These are phyloP conservation scores for Bucco capensis DNA, from an alignment of 2,113 vertebrate genomes.

Conservation along the genomic window DNA sequence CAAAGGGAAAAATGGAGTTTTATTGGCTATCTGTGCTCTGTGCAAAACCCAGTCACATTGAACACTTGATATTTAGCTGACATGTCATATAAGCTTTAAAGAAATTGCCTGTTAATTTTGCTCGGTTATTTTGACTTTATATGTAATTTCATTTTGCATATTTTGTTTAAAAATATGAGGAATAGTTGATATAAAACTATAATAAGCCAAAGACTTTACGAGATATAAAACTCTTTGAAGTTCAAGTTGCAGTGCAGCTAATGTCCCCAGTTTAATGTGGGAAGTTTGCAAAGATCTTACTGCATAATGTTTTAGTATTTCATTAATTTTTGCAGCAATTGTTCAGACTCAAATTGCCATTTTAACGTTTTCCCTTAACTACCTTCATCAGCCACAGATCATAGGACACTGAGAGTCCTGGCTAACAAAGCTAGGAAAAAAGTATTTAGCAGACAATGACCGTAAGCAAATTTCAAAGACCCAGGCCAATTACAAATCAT, in stretches of 20 bases:
- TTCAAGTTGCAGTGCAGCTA: neutral
- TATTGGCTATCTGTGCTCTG: neutral
- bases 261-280: neutral
- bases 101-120: neutral
- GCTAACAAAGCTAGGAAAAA: conserved; percentile 17
- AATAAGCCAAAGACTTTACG: neutral
- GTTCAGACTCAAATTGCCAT: neutral
- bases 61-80: neutral
- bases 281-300: neutral
- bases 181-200: neutral
- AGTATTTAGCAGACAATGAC: conserved; percentile 4
- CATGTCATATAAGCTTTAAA: neutral
- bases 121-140: neutral
- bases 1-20: neutral
- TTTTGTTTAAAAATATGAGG: neutral
- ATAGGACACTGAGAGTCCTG: conserved; percentile 9
- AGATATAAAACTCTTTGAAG: neutral
- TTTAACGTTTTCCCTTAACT: neutral
- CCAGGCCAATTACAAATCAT: neutral
- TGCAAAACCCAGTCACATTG: neutral
- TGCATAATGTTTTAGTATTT: neutral
- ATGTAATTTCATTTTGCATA: neutral
- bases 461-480: conserved; percentile 6
- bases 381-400: conserved; percentile 37
- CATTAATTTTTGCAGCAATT: neutral